Conservation (phyloP, 1,140 invertebrate species). For the Coenobita brevimanus region DNA sequence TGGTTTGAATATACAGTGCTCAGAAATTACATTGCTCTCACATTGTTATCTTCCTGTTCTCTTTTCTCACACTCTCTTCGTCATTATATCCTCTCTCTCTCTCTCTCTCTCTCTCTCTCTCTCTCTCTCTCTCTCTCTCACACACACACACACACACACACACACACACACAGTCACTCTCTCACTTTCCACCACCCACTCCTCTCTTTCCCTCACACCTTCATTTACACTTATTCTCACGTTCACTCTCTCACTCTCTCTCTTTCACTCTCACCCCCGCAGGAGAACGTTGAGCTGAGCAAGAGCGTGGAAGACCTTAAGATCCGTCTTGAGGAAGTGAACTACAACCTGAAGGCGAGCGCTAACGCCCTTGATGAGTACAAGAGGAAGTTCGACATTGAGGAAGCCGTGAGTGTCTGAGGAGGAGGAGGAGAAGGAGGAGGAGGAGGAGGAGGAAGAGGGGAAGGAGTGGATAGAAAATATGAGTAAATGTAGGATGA, state of each 20-base stretch:
- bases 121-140: neutral
- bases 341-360: conserved; percentile 91
- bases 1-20: too few species aligned
- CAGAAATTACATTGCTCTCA: neutral
- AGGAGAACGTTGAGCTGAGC: conserved; percentile 93
- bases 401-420: conserved; percentile 81
- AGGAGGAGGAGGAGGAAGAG: neutral
- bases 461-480: neutral
- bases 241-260: conserved; percentile 16
- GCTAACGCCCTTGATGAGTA: conserved; percentile 93
- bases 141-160: neutral
- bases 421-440: neutral
- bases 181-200: neutral
- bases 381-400: conserved; percentile 93
- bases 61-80: conserved; percentile 1
- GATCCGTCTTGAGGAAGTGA: conserved; percentile 92
- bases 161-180: neutral
- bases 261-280: conserved; percentile 47
- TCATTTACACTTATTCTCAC: neutral
- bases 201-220: neutral
- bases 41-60: neutral
- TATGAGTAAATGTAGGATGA: too few species aligned
- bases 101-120: neutral
- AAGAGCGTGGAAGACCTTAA: conserved; percentile 97
- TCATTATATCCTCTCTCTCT: too few species aligned